These are phyloP conservation scores for Darevskia nairensis DNA, from an alignment of 2,797 vertebrate species.

Conservation along the genomic window DNA sequence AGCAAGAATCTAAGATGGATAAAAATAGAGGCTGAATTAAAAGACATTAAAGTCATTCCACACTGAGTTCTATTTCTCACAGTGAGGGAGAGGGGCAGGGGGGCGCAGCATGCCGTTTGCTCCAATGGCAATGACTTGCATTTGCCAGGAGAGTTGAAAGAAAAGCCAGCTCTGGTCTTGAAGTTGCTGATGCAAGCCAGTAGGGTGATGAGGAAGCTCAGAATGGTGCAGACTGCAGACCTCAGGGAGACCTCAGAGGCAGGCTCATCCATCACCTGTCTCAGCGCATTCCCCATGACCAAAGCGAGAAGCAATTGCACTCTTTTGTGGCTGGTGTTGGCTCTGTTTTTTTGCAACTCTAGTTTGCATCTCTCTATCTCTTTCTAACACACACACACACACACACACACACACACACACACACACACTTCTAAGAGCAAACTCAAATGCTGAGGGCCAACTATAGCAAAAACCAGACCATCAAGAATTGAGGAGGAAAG, in stretches of 20 bases:
- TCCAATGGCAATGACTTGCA: slow-evolving; percentile 8
- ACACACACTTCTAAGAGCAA: too few species aligned
- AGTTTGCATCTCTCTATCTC: not conserved
- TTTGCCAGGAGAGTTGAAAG: not conserved
- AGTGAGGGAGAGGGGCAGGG: not conserved
- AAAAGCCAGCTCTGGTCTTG: not conserved
- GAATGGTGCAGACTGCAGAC: not conserved
- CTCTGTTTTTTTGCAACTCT: not conserved
- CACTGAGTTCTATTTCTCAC: not conserved
- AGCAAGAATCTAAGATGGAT: accelerated
- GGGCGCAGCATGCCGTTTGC: not conserved
- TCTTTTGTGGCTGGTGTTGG: not conserved
- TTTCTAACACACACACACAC: too few species aligned
- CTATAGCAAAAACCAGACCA: too few species aligned
- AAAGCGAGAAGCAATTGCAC: not conserved
- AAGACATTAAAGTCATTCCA: slow-evolving; percentile 38
- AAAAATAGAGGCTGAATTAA: not conserved
- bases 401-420: too few species aligned
- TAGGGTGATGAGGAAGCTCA: not conserved
- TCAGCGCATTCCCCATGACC: not conserved
- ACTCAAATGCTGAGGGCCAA: too few species aligned
- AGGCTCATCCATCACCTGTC: not conserved
- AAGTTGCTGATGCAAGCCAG: not conserved
- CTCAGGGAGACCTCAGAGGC: not conserved
- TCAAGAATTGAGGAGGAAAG: too few species aligned